Conservation (phyloP, 2,797 vertebrate species). For the Xenopus petersii region DNA sequence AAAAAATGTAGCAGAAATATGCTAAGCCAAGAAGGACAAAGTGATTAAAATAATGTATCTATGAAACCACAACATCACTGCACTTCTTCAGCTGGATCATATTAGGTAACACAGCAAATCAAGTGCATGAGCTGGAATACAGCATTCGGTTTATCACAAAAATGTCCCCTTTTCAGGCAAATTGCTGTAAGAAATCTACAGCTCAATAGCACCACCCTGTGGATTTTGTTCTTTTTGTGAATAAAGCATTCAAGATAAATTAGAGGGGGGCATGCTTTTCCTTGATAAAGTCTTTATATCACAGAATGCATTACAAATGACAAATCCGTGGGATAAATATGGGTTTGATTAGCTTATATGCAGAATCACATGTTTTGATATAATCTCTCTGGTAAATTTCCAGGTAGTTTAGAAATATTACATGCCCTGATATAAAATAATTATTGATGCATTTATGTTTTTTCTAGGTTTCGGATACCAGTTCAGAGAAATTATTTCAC, state of each 20-base stretch:
- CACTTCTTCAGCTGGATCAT: slow-evolving; percentile 40
- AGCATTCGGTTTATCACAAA: slow-evolving; percentile 35
- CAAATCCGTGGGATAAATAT: too few relatives aligned
- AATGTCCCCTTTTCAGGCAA: slow-evolving; percentile 7
- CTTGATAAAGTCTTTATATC: too few relatives aligned
- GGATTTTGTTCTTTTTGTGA: background rate
- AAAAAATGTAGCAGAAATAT: slow-evolving; percentile 23
- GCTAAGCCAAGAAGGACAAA: slow-evolving; percentile 39
- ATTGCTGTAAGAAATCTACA: slow-evolving; percentile 9
- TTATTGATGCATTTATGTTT: slow-evolving; percentile 47
- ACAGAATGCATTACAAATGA: too few relatives aligned
- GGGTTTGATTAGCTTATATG: too few relatives aligned
- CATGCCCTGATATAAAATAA: too few relatives aligned
- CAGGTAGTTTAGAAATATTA: too few relatives aligned
- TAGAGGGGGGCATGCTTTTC: too few relatives aligned
- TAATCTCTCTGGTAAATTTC: too few relatives aligned
- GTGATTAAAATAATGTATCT: slow-evolving; percentile 46
- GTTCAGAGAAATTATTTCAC: slow-evolving; percentile 94
- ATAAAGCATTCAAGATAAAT: too few relatives aligned
- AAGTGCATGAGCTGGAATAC: slow-evolving; percentile 42
- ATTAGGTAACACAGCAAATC: slow-evolving; percentile 42
- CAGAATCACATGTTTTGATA: too few relatives aligned
- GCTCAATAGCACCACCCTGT: slow-evolving; percentile 44
- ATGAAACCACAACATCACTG: slow-evolving; percentile 42
- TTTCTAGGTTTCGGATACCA: slow-evolving; percentile 87